Evolutionary conservation across 2,888 invertebrate genomes (phyloP).

Genomic region (Eulithis prunata): DNA sequence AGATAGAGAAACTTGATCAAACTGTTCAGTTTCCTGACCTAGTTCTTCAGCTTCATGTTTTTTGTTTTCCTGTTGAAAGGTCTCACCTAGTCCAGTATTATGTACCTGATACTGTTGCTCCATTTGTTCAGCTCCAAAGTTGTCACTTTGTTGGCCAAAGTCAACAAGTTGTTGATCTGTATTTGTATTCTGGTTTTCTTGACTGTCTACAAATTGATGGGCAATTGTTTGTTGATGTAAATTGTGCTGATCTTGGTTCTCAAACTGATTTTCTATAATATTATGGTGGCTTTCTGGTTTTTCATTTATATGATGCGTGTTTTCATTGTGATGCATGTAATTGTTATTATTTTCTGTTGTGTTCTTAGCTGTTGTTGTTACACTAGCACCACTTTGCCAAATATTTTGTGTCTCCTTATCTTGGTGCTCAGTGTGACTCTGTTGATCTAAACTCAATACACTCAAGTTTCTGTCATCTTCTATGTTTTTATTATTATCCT

Average conservation of each 20-base stretch:
- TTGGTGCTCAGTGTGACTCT: constrained; percentile 27
- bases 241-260: constrained; percentile 23
- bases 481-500: constrained; percentile 16
- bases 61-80: constrained; percentile 37
- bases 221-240: constrained; percentile 31
- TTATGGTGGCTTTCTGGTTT: constrained; percentile 9
- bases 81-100: constrained; percentile 37
- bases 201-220: constrained; percentile 24
- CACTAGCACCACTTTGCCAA: constrained; percentile 10
- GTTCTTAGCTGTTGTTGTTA: constrained; percentile 13
- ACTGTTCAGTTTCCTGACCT: constrained; percentile 30
- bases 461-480: constrained; percentile 22
- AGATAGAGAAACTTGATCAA: constrained; percentile 28
- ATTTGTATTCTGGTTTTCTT: constrained; percentile 40
- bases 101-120: constrained; percentile 38
- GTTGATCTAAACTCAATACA: constrained; percentile 36
- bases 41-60: constrained; percentile 31
- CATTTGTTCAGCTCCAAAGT: constrained; percentile 38
- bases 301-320: constrained; percentile 13
- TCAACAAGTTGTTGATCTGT: constrained; percentile 39
- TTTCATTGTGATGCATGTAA: constrained; percentile 18
- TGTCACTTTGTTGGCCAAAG: constrained; percentile 36
- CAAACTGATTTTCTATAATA: constrained; percentile 10
- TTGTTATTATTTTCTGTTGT: constrained; percentile 25
- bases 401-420: constrained; percentile 12